Evolutionary conservation across 2,113 vertebrate species (phyloP).

Genomic region (Leptobrachium ailaonicum): DNA sequence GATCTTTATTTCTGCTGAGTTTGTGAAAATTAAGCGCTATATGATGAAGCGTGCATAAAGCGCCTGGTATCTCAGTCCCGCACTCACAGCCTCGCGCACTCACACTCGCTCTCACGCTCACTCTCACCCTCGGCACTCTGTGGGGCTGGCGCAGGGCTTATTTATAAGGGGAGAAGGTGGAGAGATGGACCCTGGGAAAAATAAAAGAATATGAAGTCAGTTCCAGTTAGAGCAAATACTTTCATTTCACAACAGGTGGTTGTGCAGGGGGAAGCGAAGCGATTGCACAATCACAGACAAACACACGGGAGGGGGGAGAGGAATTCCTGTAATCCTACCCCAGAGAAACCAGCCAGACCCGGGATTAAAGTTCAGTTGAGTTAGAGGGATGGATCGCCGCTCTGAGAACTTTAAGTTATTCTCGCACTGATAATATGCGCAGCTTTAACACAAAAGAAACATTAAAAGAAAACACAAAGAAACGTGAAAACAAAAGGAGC

Average conservation of each 20-base stretch:
- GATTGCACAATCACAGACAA: slow-evolving; percentile 17
- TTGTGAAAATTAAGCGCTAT: neutral
- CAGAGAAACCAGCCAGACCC: too few relatives aligned
- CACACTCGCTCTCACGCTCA: neutral
- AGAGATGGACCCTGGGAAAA: slow-evolving; percentile 15
- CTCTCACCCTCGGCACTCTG: too few relatives aligned
- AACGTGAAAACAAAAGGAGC: too few relatives aligned
- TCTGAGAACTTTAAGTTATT: too few relatives aligned
- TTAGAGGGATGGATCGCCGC: too few relatives aligned
- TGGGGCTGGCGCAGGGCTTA: neutral
- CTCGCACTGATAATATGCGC: too few relatives aligned
- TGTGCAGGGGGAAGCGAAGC: neutral
- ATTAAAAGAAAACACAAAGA: too few relatives aligned
- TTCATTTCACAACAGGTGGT: slow-evolving; percentile 18
- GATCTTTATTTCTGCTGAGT: neutral
- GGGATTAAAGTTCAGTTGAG: too few relatives aligned
- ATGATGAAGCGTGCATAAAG: too few relatives aligned
- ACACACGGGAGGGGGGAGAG: neutral
- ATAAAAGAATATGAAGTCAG: slow-evolving; percentile 6
- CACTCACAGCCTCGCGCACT: neutral
- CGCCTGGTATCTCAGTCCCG: too few relatives aligned
- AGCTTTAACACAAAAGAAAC: too few relatives aligned
- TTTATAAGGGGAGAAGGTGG: neutral
- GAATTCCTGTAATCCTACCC: neutral
- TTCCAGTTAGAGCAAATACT: slow-evolving; percentile 16